phyloP scores from a whole-genome alignment of 2,888 invertebrate species.

The Parasteatoda lunata region DNA sequence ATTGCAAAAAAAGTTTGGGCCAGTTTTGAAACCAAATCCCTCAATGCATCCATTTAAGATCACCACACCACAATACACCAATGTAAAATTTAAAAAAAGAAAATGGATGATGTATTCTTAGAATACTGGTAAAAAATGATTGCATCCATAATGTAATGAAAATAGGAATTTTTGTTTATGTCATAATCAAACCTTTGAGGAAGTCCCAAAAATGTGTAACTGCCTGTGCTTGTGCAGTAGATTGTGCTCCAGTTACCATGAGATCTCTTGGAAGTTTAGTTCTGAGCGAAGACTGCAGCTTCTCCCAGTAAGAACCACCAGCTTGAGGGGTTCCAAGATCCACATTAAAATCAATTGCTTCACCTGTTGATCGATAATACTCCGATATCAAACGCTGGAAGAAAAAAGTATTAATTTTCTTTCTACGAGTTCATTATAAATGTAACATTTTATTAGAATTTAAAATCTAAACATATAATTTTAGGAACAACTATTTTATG shows the following conservation, averaged over 20 bases:
- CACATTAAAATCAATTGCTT: slow-evolving; percentile 79
- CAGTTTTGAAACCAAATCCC: background rate
- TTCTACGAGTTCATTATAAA: background rate
- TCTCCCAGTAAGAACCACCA: slow-evolving; percentile 86
- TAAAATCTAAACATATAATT: background rate
- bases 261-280: slow-evolving; percentile 85
- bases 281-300: slow-evolving; percentile 80
- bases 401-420: background rate
- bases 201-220: slow-evolving; percentile 71
- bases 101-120: background rate
- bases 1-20: too few species aligned
- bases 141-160: background rate
- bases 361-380: slow-evolving; percentile 84
- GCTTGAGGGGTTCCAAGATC: slow-evolving; percentile 16
- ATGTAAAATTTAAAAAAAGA: background rate
- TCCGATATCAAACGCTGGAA: slow-evolving; percentile 84
- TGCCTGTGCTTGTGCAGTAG: slow-evolving; percentile 70
- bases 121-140: background rate
- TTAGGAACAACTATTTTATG: too few species aligned
- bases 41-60: background rate
- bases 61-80: background rate
- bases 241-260: slow-evolving; percentile 69
- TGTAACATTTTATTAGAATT: background rate
- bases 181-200: slow-evolving; percentile 69
- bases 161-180: slow-evolving; percentile 25